phyloP scores from a whole-genome alignment of 2,888 invertebrate species.

The Luperina nickerlii region DNA sequence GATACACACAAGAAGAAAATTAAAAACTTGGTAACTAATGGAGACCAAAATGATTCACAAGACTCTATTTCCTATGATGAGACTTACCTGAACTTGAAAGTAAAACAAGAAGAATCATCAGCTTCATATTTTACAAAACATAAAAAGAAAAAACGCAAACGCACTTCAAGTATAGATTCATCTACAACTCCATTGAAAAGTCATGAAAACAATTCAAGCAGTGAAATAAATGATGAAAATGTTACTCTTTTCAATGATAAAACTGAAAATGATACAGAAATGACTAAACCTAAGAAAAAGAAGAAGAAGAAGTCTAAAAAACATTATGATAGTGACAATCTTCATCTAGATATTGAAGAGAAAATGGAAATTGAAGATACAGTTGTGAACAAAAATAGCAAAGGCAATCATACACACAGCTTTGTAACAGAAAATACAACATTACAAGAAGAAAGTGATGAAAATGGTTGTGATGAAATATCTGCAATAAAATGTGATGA shows the following conservation, averaged over 20 bases:
- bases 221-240: conserved; percentile 32
- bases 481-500: conserved; percentile 64
- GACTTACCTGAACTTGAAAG: conserved; percentile 72
- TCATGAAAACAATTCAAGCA: conserved; percentile 48
- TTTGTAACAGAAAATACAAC: conserved; percentile 27
- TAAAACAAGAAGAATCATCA: conserved; percentile 73
- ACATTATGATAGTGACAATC: conserved; percentile 51
- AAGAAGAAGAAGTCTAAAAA: conserved; percentile 68
- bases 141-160: conserved; percentile 61
- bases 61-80: conserved; percentile 66
- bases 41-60: conserved; percentile 38
- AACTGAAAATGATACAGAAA: conserved; percentile 36
- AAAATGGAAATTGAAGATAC: conserved; percentile 38
- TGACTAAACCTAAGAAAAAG: conserved; percentile 64
- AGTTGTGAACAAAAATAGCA: conserved; percentile 9
- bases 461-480: conserved; percentile 57
- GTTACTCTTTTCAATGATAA: conserved; percentile 19
- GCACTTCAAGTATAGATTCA: conserved; percentile 29
- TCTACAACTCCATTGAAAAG: conserved; percentile 21
- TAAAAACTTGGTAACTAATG: conserved; percentile 45
- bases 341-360: conserved; percentile 28
- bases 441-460: conserved; percentile 45
- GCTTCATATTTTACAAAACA: conserved; percentile 54
- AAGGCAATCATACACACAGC: conserved; percentile 24
- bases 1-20: conserved; percentile 61